Percentiles rank a stretch among this genome's conserved stretches.
These are phyloP conservation scores for Aleadryas rufinucha DNA, from an alignment of 2,113 vertebrate species.

Conservation along the genomic window DNA sequence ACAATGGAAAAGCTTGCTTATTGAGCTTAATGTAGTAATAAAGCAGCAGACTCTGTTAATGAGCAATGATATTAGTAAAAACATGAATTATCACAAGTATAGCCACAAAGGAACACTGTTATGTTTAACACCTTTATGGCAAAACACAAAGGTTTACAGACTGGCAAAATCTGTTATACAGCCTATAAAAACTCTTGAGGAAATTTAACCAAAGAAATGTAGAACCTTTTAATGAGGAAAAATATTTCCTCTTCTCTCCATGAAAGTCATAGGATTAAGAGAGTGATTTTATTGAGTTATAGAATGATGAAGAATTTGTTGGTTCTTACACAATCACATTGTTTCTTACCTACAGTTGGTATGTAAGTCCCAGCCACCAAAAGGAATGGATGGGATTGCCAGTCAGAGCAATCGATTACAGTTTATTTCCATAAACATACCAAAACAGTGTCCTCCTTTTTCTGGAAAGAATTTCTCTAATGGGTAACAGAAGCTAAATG, in stretches of 20 bases:
- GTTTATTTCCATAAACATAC: conserved; percentile 37
- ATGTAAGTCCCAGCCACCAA: conserved; percentile 45
- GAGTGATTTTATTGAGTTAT: neutral
- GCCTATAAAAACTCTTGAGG: neutral
- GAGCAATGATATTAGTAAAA: conserved; percentile 2
- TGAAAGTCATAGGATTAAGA: neutral
- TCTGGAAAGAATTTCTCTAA: conserved; percentile 42
- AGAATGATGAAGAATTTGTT: neutral
- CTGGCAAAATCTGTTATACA: neutral
- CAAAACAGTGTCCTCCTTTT: conserved; percentile 48
- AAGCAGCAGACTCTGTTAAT: conserved; percentile 14
- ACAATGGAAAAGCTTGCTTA: neutral
- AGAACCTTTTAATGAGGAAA: neutral
- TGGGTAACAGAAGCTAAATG: conserved; percentile 36
- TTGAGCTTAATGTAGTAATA: neutral
- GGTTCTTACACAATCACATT: neutral
- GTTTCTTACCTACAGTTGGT: conserved; percentile 45
- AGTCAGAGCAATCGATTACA: conserved; percentile 42
- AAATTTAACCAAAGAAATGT: neutral
- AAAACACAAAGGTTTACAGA: neutral
- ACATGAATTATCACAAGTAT: neutral
- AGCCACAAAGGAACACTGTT: neutral
- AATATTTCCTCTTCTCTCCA: neutral
- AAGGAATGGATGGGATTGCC: conserved; percentile 47
- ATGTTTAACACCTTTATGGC: neutral